phyloP scores from a whole-genome alignment of 2,113 vertebrate species.

The Microtus richardsoni region DNA sequence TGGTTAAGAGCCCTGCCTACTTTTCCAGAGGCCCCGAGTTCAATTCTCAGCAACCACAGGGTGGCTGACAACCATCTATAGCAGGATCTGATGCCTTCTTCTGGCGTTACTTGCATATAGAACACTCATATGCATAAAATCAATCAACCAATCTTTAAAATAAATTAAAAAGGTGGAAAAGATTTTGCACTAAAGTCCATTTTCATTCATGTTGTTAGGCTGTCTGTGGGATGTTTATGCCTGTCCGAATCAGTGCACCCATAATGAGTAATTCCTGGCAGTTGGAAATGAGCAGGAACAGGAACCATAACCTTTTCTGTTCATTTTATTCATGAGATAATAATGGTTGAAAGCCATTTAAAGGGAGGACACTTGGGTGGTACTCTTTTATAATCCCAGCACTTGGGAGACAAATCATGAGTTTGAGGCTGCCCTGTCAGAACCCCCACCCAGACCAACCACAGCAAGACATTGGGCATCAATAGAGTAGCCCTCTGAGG shows the following conservation, averaged over 20 bases:
- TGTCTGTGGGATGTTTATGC: not conserved
- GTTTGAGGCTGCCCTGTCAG: not conserved
- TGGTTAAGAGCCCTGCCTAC: not conserved
- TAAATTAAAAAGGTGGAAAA: slow-evolving; percentile 5
- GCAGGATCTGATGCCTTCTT: not conserved
- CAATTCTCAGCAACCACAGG: not conserved
- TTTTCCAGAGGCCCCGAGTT: not conserved
- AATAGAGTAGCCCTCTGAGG: not conserved
- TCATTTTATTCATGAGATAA: not conserved
- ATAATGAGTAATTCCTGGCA: not conserved
- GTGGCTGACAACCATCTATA: not conserved
- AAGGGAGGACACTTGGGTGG: not conserved
- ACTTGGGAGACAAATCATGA: not conserved
- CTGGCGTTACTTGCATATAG: no score
- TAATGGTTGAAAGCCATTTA: not conserved
- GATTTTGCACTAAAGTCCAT: slow-evolving; percentile 52
- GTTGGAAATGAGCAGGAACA: not conserved
- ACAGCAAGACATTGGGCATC: not conserved
- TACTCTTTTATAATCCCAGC: not conserved
- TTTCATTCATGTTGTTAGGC: slow-evolving; percentile 49
- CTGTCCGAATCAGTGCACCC: slow-evolving; percentile 6
- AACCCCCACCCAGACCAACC: not conserved
- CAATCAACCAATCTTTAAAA: no score
- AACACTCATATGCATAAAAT: no score
- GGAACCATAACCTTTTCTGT: not conserved